Evolutionary conservation across 2,888 invertebrate species (phyloP).

Genomic region (Drosophila multiciliata): DNA sequence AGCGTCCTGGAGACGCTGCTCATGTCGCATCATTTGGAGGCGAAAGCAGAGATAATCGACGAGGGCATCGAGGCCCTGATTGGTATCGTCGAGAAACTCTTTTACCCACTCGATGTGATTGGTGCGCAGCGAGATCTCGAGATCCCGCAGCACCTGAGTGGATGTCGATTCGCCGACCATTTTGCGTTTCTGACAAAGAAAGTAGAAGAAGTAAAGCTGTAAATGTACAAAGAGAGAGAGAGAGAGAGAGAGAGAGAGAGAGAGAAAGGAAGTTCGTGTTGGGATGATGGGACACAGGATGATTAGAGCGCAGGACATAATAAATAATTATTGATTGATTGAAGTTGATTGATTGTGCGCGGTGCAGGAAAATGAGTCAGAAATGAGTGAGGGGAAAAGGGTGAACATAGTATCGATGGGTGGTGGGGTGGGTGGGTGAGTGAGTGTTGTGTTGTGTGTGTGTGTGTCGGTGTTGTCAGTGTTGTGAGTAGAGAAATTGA

Average conservation of each 20-base stretch:
- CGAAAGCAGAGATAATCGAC: constrained; percentile 99
- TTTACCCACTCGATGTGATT: constrained; percentile 99
- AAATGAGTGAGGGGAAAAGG: constrained; percentile 12
- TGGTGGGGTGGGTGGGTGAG: constrained; percentile 3
- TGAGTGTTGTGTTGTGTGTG: constrained; percentile 28
- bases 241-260: constrained; percentile 33
- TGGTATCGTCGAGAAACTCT: constrained; percentile 98
- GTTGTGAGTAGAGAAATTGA: constrained; percentile 80
- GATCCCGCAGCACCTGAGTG: constrained; percentile 98
- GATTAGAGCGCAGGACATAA: constrained; percentile 31
- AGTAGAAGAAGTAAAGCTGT: constrained; percentile 85
- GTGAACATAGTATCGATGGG: constrained; percentile 27
- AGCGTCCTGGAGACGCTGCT: constrained; percentile 92
- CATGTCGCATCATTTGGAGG: constrained; percentile 96
- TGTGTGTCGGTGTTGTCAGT: constrained; percentile 61
- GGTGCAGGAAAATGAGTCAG: constrained; percentile 42
- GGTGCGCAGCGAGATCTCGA: constrained; percentile 99
- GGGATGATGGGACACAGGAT: constrained; percentile 34
- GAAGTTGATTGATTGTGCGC: constrained; percentile 27
- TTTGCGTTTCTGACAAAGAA: constrained; percentile 95
- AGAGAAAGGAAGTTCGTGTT: constrained; percentile 24
- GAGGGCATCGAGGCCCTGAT: constrained; percentile 97
- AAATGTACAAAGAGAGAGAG: constrained; percentile 78
- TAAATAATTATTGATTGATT: constrained; percentile 27
- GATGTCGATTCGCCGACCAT: constrained; percentile 98